These are phyloP conservation scores for Neodon shergylaensis DNA, from an alignment of 2,113 vertebrate genomes.

Conservation along the genomic window DNA sequence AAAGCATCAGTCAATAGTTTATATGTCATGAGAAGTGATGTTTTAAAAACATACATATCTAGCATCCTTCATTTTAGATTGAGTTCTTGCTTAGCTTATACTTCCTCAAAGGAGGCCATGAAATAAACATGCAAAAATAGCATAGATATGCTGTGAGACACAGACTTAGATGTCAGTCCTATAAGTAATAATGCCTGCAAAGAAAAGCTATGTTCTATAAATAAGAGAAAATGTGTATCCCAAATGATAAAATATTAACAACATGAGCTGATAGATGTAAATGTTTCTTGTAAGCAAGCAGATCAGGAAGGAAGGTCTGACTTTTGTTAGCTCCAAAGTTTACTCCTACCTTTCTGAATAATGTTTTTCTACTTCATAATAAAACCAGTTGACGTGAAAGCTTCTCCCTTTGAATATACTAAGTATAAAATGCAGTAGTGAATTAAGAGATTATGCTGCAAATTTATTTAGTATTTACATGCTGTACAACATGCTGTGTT, in stretches of 20 bases:
- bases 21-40: not conserved
- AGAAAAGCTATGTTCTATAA: conserved; percentile 9
- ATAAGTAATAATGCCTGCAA: not conserved
- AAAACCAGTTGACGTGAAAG: not conserved
- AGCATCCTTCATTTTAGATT: not conserved
- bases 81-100: not conserved
- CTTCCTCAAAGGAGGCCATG: not conserved
- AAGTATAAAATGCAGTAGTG: not conserved
- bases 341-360: not conserved
- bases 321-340: not conserved
- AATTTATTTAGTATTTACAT: not conserved
- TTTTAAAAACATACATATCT: not conserved
- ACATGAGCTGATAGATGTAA: not conserved
- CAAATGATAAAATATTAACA: conserved; percentile 22
- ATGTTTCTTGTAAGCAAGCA: not conserved
- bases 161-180: not conserved
- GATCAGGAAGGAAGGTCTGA: not conserved
- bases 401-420: not conserved
- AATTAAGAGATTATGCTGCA: too few species aligned
- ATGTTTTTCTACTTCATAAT: not conserved
- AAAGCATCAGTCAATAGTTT: not conserved
- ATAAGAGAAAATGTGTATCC: not conserved
- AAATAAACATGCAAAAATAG: not conserved
- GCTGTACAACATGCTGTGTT: not conserved
- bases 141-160: not conserved